Evolutionary conservation across 2,113 vertebrate species (phyloP).

Genomic region (Myanophis thanlyinensis): DNA sequence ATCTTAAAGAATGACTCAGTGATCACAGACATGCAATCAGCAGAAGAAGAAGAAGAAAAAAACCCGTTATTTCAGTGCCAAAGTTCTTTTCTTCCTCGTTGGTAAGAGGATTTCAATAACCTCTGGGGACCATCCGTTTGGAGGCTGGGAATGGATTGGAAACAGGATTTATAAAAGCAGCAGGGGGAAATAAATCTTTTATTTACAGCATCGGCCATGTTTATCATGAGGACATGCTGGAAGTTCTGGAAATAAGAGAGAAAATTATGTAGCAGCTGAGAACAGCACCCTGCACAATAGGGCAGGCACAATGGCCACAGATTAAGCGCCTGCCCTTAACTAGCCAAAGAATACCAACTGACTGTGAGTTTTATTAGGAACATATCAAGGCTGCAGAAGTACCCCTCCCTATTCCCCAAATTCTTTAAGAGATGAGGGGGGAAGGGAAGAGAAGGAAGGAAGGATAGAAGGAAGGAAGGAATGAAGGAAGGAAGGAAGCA

Average conservation of each 20-base stretch:
- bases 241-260: neutral
- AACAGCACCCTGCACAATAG: neutral
- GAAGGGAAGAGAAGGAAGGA: too few relatives aligned
- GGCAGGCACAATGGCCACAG: neutral
- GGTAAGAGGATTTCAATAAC: conserved; percentile 4
- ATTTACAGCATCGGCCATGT: neutral
- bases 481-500: rapidly evolving
- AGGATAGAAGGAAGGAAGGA: too few relatives aligned
- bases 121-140: neutral
- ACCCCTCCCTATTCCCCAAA: neutral
- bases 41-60: neutral
- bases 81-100: neutral
- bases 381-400: neutral
- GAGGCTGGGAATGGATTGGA: neutral
- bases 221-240: neutral
- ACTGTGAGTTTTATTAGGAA: neutral
- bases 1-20: conserved; percentile 12
- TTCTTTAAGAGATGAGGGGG: neutral
- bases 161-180: neutral
- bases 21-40: conserved; percentile 23
- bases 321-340: neutral
- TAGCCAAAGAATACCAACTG: neutral
- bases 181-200: neutral
- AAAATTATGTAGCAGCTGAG: neutral
- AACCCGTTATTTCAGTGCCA: neutral